Evolutionary conservation across 2,113 vertebrate species (phyloP).

Genomic region (Crotalus helleri): DNA sequence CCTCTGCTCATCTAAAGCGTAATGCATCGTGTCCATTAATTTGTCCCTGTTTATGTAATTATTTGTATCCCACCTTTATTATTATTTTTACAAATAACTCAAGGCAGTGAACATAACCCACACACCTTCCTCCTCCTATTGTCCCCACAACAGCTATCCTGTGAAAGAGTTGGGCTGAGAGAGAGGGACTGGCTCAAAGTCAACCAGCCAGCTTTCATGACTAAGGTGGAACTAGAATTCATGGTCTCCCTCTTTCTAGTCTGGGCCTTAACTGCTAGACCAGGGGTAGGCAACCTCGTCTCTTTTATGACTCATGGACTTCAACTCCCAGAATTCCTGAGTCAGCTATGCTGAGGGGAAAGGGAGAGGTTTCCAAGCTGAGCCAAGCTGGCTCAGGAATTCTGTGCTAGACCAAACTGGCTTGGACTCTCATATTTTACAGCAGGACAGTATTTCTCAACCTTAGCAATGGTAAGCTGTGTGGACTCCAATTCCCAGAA

Average conservation of each 20-base stretch:
- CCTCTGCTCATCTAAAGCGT: not conserved
- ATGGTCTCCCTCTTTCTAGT: not conserved
- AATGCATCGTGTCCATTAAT: not conserved
- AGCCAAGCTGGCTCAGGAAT: too few relatives aligned
- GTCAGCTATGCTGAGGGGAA: too few relatives aligned
- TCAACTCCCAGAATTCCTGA: too few relatives aligned
- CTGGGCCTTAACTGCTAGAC: not conserved
- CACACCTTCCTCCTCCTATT: not conserved
- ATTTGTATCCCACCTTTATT: not conserved
- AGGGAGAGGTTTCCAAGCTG: too few relatives aligned
- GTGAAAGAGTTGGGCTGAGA: not conserved
- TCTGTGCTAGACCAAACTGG: not conserved
- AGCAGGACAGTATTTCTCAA: not conserved
- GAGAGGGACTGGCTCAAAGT: not conserved
- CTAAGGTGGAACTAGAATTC: not conserved
- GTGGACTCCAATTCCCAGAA: not conserved
- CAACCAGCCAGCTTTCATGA: not conserved
- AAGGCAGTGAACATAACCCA: not conserved
- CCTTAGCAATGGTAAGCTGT: not conserved
- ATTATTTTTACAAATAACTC: not conserved
- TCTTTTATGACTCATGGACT: too few relatives aligned
- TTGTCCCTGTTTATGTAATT: not conserved
- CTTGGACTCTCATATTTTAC: not conserved
- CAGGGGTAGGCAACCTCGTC: not conserved
- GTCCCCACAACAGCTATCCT: not conserved